These are phyloP conservation scores for Gymnopithys bicolor DNA, from an alignment of 2,797 vertebrate genomes.

Conservation along the genomic window DNA sequence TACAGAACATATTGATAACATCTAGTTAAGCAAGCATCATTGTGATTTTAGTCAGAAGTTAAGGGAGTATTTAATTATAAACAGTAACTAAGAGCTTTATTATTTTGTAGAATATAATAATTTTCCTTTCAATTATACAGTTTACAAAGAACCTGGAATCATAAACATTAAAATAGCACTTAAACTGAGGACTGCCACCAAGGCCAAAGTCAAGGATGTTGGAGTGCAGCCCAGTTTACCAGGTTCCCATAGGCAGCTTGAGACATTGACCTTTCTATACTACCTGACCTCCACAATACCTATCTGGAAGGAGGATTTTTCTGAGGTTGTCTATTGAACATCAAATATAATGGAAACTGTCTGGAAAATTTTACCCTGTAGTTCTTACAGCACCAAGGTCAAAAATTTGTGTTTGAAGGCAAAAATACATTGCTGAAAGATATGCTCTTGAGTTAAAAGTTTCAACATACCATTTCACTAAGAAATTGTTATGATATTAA, in stretches of 20 bases:
- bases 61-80: neutral
- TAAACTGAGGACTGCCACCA: neutral
- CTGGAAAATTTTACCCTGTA: neutral
- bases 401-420: neutral
- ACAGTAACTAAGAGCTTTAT: neutral
- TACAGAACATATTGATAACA: neutral
- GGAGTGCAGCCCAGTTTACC: neutral
- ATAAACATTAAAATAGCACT: neutral
- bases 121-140: neutral
- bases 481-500: conserved; percentile 22
- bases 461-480: neutral
- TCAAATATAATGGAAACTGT: neutral
- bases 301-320: neutral
- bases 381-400: neutral
- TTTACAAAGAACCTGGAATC: neutral
- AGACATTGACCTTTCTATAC: neutral
- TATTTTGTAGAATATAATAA: neutral
- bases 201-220: neutral
- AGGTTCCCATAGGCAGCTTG: neutral
- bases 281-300: neutral
- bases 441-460: neutral
- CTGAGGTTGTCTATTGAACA: neutral
- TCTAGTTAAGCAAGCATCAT: neutral
- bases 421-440: neutral
- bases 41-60: neutral